Evolutionary conservation across 2,113 vertebrate species (phyloP).

Genomic region (Menidia beryllina): DNA sequence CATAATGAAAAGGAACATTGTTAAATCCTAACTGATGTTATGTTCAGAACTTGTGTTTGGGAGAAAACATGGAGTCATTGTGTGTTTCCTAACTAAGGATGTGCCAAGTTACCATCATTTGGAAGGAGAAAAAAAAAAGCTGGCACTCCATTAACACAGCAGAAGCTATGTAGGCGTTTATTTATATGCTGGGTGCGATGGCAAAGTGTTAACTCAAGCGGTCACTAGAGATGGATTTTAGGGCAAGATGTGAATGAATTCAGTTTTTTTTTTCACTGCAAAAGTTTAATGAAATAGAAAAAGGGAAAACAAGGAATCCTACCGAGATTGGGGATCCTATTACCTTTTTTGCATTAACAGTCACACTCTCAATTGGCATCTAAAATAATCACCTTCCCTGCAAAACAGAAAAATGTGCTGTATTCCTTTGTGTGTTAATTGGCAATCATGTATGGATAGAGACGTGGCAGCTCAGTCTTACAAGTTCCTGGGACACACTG

Average conservation of each 20-base stretch:
- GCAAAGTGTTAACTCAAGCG: constrained; percentile 33
- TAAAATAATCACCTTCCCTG: background rate
- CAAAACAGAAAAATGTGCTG: background rate
- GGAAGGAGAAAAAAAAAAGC: constrained; percentile 14
- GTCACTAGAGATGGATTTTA: constrained; percentile 51
- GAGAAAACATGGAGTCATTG: constrained; percentile 16
- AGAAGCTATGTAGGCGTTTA: constrained; percentile 53
- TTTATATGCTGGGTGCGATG: constrained; percentile 45
- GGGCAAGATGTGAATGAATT: constrained; percentile 35
- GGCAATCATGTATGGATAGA: constrained; percentile 10
- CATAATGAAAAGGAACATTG: constrained; percentile 11
- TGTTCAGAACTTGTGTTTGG: constrained; percentile 23
- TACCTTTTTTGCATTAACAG: too few relatives aligned
- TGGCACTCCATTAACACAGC: constrained; percentile 34
- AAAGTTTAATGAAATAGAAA: background rate
- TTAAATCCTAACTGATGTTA: constrained; percentile 31
- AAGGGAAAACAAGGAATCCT: background rate
- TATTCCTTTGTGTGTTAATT: constrained; percentile 17
- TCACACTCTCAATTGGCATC: background rate
- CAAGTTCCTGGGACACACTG: constrained; percentile 42
- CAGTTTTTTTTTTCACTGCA: constrained; percentile 11
- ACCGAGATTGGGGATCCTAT: too few relatives aligned
- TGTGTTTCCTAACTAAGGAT: constrained; percentile 26
- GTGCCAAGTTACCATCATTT: constrained; percentile 14
- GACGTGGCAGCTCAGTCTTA: constrained; percentile 35